Conservation (phyloP, 2,797 vertebrate species). For the Alca torda region DNA sequence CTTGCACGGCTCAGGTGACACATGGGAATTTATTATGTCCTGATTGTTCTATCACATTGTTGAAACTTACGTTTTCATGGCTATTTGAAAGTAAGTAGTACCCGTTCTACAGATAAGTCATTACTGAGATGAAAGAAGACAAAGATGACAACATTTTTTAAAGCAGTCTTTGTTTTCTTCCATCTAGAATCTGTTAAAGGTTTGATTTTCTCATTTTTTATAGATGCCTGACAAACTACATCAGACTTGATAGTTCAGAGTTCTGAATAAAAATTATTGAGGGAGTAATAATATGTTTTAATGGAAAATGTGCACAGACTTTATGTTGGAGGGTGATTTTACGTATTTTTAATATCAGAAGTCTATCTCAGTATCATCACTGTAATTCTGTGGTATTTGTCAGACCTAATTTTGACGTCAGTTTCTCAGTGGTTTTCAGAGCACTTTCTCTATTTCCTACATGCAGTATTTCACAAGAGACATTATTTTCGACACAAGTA, state of each 20-base stretch:
- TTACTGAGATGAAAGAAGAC: background rate
- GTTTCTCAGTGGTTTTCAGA: background rate
- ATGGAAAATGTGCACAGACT: background rate
- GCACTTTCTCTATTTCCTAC: background rate
- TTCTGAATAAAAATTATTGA: background rate
- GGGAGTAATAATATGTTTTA: background rate
- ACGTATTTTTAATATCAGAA: background rate
- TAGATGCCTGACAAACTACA: background rate
- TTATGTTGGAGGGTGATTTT: background rate
- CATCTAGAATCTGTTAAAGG: background rate
- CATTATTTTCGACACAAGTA: background rate
- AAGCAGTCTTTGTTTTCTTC: background rate
- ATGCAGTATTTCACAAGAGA: background rate
- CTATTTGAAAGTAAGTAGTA: background rate
- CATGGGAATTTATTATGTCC: background rate
- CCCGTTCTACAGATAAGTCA: background rate
- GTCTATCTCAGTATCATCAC: background rate
- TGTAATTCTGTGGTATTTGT: background rate
- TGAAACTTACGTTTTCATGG: background rate
- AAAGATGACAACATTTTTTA: background rate
- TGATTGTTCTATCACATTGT: background rate
- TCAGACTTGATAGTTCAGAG: background rate
- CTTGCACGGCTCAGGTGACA: background rate
- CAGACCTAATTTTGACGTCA: background rate
- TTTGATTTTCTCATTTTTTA: background rate